Evolutionary conservation across 2,113 vertebrate genomes (phyloP), one percentile per base, ranked within the genome.

Genomic region (Galeopterus variegatus): DNA sequence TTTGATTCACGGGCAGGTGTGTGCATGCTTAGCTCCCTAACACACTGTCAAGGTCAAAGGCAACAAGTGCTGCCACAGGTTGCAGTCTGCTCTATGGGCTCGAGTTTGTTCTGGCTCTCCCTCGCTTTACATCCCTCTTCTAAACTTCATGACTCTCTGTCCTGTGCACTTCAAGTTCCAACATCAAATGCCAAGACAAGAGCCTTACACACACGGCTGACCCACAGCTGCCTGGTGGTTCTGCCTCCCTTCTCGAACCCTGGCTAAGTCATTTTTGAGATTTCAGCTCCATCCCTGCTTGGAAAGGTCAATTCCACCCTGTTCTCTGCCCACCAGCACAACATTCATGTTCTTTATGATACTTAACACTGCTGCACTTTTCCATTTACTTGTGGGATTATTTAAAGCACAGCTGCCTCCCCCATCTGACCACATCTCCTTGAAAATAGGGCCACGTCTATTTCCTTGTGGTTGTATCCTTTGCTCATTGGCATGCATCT

Each of bases 221-320:
- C 8, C 56, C 1, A 4, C 21, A 54, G 11, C 28, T 5, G 3
- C 14, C 31, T 60, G 2, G 2, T 1, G 3, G 9, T 50, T 82
- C 33, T 58, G 13, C 31, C 60, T 54, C 13, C 60, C 36, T 70
- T 64, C 3, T 11, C 52, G 18, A 87, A 33, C 5, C 14, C 41
- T 56, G 14, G 23, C 48, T 69, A 64, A 90, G 36, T 60, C 12
- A 62, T 75, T 58, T 18, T 86, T 85, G 56, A 24, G 19, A 56
- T 75, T 85, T 41, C 58, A 56, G 21, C 33, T 33, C 67, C 31
- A 60, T 13, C 26, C 26, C 9, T 56, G 15, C 5, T 94, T 84
- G 10, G 31, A 82, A 58, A 73, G 45, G 28, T 65, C 76, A 76
- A 0, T 60, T 64, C 17, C 13, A 67, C 13, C 13, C 31, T 67